Conservation (phyloP, 2,797 vertebrate species). For the Xenops minutus region DNA sequence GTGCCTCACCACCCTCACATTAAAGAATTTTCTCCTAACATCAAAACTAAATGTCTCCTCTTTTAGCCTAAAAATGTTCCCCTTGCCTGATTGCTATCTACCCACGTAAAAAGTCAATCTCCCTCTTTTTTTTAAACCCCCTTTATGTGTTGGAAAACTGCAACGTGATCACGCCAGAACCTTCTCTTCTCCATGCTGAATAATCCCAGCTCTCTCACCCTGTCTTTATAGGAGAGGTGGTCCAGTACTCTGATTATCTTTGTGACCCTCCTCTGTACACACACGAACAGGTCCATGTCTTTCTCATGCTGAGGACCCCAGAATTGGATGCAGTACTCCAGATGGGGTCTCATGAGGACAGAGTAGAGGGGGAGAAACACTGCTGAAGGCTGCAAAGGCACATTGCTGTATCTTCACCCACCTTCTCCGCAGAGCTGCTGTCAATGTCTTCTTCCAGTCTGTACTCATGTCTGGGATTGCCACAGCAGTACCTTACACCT, state of each 20-base stretch:
- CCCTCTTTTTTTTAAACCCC: neutral
- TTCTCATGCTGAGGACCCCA: neutral
- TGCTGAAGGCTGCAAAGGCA: neutral
- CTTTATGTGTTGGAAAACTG: neutral
- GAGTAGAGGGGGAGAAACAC: neutral
- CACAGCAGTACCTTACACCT: neutral
- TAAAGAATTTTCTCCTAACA: neutral
- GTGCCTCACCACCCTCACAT: neutral
- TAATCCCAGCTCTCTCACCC: neutral
- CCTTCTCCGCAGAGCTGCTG: neutral
- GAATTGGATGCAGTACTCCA: neutral
- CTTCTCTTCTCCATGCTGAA: neutral
- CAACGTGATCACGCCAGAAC: neutral
- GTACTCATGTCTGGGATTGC: neutral
- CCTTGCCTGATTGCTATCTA: neutral
- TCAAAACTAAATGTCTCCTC: neutral
- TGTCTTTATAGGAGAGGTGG: neutral
- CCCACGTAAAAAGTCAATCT: rapidly evolving
- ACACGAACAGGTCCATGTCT: neutral
- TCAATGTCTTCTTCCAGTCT: neutral
- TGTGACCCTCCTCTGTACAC: neutral
- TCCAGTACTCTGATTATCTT: neutral
- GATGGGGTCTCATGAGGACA: neutral
- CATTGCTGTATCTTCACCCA: neutral
- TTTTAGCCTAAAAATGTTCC: neutral